Percentiles rank a stretch among this genome's conserved stretches.
Evolutionary conservation across 2,797 vertebrate genomes (phyloP).

Genomic region (Limosa lapponica): DNA sequence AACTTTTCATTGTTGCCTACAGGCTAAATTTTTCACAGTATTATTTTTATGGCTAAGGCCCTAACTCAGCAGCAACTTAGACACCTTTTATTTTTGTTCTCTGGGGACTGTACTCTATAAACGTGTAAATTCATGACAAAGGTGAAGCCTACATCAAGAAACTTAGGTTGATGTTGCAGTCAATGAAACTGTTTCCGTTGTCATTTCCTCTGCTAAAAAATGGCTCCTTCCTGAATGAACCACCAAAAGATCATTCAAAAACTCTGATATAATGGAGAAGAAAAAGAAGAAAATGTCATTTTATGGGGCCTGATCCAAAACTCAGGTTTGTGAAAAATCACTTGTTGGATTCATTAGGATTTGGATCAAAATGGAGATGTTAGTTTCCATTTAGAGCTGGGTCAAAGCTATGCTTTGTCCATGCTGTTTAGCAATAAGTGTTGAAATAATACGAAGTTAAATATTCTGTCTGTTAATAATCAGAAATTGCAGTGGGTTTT

Average conservation of each 20-base stretch:
- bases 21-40: slow-evolving; percentile 41
- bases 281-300: not conserved
- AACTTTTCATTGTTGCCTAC: slow-evolving; percentile 64
- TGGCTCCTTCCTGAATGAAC: not conserved
- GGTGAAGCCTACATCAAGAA: not conserved
- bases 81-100: slow-evolving; percentile 36
- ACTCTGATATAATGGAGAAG: not conserved
- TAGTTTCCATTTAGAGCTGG: not conserved
- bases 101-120: not conserved
- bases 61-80: slow-evolving; percentile 36
- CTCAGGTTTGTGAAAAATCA: not conserved
- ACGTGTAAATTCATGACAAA: not conserved
- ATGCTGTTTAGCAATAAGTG: not conserved
- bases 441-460: not conserved
- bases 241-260: not conserved
- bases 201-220: not conserved
- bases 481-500: not conserved
- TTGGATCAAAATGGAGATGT: not conserved
- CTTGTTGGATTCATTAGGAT: not conserved
- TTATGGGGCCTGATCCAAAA: not conserved
- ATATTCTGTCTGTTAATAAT: not conserved
- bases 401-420: not conserved
- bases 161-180: not conserved
- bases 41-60: slow-evolving; percentile 42
- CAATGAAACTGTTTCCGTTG: not conserved